These are phyloP conservation scores for Psilopsiagon aurifrons DNA, from an alignment of 2,113 vertebrate species.

Conservation along the genomic window DNA sequence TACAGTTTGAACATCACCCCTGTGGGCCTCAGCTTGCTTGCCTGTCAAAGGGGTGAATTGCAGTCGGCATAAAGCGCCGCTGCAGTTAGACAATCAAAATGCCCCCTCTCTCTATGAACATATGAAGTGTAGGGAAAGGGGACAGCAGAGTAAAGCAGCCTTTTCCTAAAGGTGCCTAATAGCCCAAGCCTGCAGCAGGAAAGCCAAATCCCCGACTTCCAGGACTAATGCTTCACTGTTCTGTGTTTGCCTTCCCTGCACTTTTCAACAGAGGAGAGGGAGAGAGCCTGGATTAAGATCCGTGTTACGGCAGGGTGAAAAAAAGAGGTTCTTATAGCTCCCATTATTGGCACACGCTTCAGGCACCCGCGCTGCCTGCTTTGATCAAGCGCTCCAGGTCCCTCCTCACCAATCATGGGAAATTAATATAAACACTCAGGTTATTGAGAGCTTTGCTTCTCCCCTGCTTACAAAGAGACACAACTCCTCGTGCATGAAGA, in stretches of 20 bases:
- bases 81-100: neutral
- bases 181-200: accelerated
- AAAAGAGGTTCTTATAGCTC: neutral
- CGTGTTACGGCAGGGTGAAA: neutral
- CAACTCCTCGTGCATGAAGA: neutral
- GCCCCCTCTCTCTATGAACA: neutral
- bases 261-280: accelerated
- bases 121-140: accelerated
- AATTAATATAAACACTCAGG: neutral
- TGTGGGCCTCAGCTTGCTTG: accelerated
- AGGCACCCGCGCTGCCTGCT: neutral
- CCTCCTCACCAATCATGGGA: neutral
- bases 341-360: accelerated
- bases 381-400: neutral
- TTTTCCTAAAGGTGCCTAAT: accelerated
- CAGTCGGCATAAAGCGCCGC: neutral
- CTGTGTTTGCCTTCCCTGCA: accelerated
- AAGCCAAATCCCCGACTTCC: neutral
- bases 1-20: accelerated
- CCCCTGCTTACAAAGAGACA: neutral
- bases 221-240: neutral
- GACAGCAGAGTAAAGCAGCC: neutral
- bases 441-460: neutral
- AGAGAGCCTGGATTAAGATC: neutral
- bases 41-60: neutral